phyloP scores from a whole-genome alignment of 2,797 vertebrate genomes.

The Carcharodon carcharias region DNA sequence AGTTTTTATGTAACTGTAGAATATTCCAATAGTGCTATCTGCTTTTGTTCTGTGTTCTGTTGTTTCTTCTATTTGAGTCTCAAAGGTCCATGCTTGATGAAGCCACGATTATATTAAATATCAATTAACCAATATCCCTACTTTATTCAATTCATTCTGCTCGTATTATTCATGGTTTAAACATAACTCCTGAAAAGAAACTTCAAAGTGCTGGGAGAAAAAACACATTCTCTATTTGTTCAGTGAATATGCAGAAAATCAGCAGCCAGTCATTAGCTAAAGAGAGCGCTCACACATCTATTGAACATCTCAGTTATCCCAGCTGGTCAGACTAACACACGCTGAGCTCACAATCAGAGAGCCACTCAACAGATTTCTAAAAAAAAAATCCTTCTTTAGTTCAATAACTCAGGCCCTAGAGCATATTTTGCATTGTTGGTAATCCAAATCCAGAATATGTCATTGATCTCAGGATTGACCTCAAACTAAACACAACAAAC shows the following conservation, averaged over 20 bases:
- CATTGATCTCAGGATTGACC: neutral
- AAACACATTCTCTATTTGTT: conserved; percentile 48
- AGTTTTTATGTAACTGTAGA: neutral
- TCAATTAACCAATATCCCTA: conserved; percentile 29
- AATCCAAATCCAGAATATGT: conserved; percentile 24
- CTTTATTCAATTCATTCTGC: conserved; percentile 29
- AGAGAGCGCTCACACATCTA: conserved; percentile 54
- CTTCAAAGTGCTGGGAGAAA: conserved; percentile 42
- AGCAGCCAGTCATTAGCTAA: conserved; percentile 53
- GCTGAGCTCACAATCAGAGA: conserved; percentile 29
- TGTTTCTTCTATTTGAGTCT: neutral
- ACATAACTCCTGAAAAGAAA: conserved; percentile 39
- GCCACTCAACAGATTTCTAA: conserved; percentile 38
- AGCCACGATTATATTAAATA: conserved; percentile 5
- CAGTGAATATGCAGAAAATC: conserved; percentile 47
- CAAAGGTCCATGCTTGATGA: neutral
- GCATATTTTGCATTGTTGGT: neutral
- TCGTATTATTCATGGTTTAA: conserved; percentile 31
- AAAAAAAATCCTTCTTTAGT: conserved; percentile 27
- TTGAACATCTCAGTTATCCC: conserved; percentile 55
- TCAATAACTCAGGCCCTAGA: neutral
- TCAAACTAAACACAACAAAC: neutral
- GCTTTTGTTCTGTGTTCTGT: neutral
- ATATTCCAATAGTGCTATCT: neutral
- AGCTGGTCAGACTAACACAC: conserved; percentile 47